Evolutionary conservation across 2,113 vertebrate species (phyloP), one percentile per base, ranked within the genome.

Genomic region (Anhinga rufa): DNA sequence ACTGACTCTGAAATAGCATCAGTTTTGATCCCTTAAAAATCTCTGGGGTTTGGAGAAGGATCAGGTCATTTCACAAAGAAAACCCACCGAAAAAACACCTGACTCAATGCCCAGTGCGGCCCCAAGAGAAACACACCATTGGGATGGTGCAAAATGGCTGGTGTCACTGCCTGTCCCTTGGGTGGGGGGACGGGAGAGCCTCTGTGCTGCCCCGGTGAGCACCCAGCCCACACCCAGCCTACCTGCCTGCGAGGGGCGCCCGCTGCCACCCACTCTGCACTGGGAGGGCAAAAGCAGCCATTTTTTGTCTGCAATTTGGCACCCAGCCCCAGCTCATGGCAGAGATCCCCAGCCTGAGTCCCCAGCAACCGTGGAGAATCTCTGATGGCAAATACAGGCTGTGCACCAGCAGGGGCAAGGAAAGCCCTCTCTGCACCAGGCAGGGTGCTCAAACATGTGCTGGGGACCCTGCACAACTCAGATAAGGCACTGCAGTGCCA

Each of bases 331-430:
- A 0, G 25, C 9, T 57, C 3, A 0, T 4, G 8, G 10, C 71
- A 65, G 34, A 48, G 29, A 71, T 14, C 49, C 11, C 25, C n/a
- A 31, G n/a, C 31, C 70, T 2, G 2, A 77, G 19, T 31, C 64
- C 46, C 32, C 46, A 36, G 26, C 51, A 48, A 48, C 26, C 14
- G 0, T 4, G 12, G 40, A 31, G 58, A 68, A 72, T 26, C 85
- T 29, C 74, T 7, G 55, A 6, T 14, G 70, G 79, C 31, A 26
- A 10, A 17, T 1, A 16, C 20, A n/a, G 25, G 36, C 0, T 74
- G 36, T 12, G 34, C 0, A 4, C 0, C 4, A 2, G 32, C 4
- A 12, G 20, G 11, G 24, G 2, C 9, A 21, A 38, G 62, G 54
- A 65, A 51, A 78, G 5, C 24, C 21, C 48, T 25, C 48, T 11